Evolutionary conservation across 2,888 invertebrate genomes (phyloP).

Genomic region (Drosophila greeni): DNA sequence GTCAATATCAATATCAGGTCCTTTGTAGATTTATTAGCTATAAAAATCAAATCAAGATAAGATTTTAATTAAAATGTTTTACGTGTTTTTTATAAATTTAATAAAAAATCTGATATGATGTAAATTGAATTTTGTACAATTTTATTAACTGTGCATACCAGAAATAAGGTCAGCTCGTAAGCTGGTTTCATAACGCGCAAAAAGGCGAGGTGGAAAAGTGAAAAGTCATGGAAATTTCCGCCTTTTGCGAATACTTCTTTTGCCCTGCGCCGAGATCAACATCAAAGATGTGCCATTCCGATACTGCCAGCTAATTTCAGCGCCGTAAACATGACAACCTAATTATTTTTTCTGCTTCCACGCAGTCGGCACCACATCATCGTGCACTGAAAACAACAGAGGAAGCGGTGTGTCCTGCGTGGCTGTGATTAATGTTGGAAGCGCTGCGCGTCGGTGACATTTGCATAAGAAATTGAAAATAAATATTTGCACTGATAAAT

Average conservation of each 20-base stretch:
- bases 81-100: background rate
- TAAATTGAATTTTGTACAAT: background rate
- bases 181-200: conserved; percentile 55
- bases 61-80: background rate
- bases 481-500: conserved; percentile 69
- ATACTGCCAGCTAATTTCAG: conserved; percentile 74
- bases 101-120: no score
- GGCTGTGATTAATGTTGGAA: conserved; percentile 41
- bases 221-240: conserved; percentile 36
- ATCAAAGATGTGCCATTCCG: conserved; percentile 66
- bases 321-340: conserved; percentile 72
- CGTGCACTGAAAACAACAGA: conserved; percentile 9
- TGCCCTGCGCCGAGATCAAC: conserved; percentile 47
- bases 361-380: conserved; percentile 44
- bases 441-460: conserved; percentile 50
- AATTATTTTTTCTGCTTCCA: conserved; percentile 64
- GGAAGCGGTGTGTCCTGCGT: conserved; percentile 1
- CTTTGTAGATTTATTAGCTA: background rate
- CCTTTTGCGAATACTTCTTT: conserved; percentile 17
- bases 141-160: conserved; percentile 3
- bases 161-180: conserved; percentile 66
- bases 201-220: conserved; percentile 18
- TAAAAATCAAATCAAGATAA: background rate
- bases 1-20: background rate
- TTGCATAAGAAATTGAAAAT: conserved; percentile 74